Evolutionary conservation across 2,113 vertebrate species (phyloP).

Genomic region (Coptodon rendalli): DNA sequence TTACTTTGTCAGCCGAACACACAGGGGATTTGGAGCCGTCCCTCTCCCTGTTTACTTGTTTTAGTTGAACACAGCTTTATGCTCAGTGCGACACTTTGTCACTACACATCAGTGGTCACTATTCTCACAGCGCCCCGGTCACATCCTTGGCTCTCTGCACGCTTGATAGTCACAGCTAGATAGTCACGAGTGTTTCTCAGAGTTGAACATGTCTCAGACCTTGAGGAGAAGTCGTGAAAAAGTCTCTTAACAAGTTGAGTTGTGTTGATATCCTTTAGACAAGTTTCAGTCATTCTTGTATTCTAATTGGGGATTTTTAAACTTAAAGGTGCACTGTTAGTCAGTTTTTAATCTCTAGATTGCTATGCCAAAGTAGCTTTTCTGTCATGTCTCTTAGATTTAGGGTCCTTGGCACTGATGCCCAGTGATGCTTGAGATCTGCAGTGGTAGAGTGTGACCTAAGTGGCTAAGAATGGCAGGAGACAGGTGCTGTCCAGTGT

Average conservation of each 20-base stretch:
- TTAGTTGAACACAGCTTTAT: slow-evolving; percentile 5
- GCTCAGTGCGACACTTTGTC: slow-evolving; percentile 21
- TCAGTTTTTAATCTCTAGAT: not conserved
- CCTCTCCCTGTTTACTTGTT: slow-evolving; percentile 16
- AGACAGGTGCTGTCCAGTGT: not conserved
- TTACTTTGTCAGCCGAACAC: not conserved
- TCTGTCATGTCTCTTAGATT: not conserved
- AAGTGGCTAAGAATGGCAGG: not conserved
- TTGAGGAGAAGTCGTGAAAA: not conserved
- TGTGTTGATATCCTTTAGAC: not conserved
- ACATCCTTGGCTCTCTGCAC: not conserved
- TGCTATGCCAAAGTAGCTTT: not conserved
- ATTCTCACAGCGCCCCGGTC: not conserved
- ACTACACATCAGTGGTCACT: slow-evolving; percentile 24
- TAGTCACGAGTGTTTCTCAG: not conserved
- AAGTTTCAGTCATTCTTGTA: not conserved
- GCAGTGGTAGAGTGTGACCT: not conserved
- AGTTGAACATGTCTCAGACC: not conserved
- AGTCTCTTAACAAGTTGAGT: not conserved
- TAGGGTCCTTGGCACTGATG: not conserved
- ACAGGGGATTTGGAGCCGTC: slow-evolving; percentile 1
- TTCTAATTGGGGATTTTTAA: not conserved
- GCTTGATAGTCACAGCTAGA: not conserved
- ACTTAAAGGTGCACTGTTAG: not conserved
- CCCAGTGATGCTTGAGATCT: not conserved